phyloP scores from a whole-genome alignment of 2,113 vertebrate species.

The Gavia stellata region DNA sequence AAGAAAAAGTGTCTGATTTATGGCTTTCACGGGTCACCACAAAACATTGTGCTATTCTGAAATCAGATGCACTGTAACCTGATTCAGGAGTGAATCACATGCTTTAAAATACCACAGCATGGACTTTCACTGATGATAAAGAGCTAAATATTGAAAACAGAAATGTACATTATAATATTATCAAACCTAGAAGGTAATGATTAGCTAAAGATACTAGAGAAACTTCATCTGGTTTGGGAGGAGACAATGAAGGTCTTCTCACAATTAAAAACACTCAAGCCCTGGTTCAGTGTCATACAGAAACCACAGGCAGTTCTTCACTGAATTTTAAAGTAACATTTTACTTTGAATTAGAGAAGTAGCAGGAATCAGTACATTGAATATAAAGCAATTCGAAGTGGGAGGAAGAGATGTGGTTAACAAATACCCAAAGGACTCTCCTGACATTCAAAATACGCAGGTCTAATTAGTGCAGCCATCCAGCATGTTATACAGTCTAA shows the following conservation, averaged over 20 bases:
- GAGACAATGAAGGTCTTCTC: neutral
- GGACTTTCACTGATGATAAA: neutral
- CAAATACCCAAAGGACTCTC: neutral
- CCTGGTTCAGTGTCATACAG: neutral
- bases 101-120: neutral
- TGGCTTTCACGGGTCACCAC: neutral
- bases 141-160: neutral
- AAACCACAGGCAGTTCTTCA: neutral
- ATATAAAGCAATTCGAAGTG: neutral
- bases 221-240: neutral
- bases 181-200: neutral
- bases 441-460: neutral
- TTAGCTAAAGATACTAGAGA: neutral
- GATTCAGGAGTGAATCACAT: neutral
- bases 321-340: neutral
- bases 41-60: neutral
- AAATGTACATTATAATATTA: neutral
- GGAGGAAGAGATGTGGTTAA: neutral
- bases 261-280: neutral
- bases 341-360: neutral
- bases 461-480: neutral
- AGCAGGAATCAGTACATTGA: neutral
- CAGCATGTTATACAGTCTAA: neutral
- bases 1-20: neutral
- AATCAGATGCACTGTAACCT: neutral